These are phyloP conservation scores for Vipera latastei DNA, from an alignment of 2,797 vertebrate species.

Conservation along the genomic window DNA sequence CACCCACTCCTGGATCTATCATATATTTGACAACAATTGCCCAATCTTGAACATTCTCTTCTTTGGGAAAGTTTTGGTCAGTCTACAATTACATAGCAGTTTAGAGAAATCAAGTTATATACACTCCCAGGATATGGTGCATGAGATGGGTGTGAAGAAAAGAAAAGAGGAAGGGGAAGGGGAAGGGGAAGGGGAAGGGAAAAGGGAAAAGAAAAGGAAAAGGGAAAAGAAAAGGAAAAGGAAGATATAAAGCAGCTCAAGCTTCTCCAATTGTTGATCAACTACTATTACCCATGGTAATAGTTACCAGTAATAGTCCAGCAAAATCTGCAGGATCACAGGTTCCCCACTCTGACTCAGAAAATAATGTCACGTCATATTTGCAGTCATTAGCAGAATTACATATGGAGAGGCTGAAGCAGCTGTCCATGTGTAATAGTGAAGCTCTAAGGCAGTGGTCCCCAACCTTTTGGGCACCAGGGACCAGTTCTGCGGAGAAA, in stretches of 20 bases:
- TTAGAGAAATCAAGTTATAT: not conserved
- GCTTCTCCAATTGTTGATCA: not conserved
- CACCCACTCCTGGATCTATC: not conserved
- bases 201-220: not conserved
- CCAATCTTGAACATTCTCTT: not conserved
- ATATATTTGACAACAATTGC: not conserved
- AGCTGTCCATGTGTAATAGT: not conserved
- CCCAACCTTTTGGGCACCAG: too few species aligned
- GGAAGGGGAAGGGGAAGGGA: too few species aligned
- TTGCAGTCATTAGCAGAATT: not conserved
- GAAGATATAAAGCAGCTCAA: not conserved
- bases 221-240: too few species aligned
- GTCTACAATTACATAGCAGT: not conserved
- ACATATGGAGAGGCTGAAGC: too few species aligned
- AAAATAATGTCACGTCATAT: not conserved
- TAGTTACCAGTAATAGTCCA: not conserved
- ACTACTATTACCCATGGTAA: not conserved
- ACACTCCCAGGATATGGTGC: not conserved
- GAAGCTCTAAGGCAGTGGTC: not conserved
- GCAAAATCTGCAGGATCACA: not conserved
- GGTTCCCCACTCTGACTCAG: not conserved
- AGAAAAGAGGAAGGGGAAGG: too few species aligned
- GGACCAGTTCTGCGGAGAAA: too few species aligned
- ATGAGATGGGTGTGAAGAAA: not conserved
- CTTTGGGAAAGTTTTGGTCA: not conserved